Percentiles rank a stretch among this genome's conserved stretches.
phyloP scores from a whole-genome alignment of 2,797 vertebrate genomes.

The Apogon hyalosoma region DNA sequence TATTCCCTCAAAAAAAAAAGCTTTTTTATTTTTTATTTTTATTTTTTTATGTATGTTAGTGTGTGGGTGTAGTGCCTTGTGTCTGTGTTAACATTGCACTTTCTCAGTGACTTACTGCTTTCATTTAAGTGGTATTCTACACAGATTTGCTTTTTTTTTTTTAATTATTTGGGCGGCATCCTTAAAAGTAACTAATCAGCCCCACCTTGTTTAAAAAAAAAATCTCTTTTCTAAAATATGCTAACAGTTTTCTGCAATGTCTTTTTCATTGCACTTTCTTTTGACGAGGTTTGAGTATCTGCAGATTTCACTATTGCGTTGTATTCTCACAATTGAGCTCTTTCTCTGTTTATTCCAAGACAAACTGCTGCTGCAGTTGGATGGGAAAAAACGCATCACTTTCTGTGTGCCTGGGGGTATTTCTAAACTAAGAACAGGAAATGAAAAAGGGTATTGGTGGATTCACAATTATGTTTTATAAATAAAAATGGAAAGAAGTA shows the following conservation, averaged over 20 bases:
- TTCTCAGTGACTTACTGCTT: slow-evolving; percentile 47
- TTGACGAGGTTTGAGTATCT: slow-evolving; percentile 27
- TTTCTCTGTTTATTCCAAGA: slow-evolving; percentile 54
- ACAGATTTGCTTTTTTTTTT: slow-evolving; percentile 9
- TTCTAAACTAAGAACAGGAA: slow-evolving; percentile 47
- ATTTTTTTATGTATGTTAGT: slow-evolving; percentile 5
- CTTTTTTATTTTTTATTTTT: too few relatives aligned
- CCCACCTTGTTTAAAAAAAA: neutral
- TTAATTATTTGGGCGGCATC: slow-evolving; percentile 20
- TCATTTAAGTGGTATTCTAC: slow-evolving; percentile 39
- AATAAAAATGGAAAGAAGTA: slow-evolving; percentile 38
- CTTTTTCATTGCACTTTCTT: slow-evolving; percentile 4
- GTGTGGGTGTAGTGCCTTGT: slow-evolving; percentile 10
- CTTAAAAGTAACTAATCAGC: neutral
- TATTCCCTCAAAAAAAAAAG: neutral
- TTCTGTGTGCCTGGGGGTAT: slow-evolving; percentile 34
- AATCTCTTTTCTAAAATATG: slow-evolving; percentile 9
- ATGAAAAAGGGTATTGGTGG: slow-evolving; percentile 46
- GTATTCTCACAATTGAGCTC: slow-evolving; percentile 29
- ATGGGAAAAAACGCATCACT: slow-evolving; percentile 24
- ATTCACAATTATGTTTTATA: slow-evolving; percentile 45
- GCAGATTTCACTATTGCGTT: slow-evolving; percentile 28
- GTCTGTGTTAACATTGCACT: neutral
- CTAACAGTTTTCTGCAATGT: slow-evolving; percentile 1
- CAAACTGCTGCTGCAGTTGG: slow-evolving; percentile 38